phyloP scores from a whole-genome alignment of 2,113 vertebrate species.

The Pterocles orientalis region DNA sequence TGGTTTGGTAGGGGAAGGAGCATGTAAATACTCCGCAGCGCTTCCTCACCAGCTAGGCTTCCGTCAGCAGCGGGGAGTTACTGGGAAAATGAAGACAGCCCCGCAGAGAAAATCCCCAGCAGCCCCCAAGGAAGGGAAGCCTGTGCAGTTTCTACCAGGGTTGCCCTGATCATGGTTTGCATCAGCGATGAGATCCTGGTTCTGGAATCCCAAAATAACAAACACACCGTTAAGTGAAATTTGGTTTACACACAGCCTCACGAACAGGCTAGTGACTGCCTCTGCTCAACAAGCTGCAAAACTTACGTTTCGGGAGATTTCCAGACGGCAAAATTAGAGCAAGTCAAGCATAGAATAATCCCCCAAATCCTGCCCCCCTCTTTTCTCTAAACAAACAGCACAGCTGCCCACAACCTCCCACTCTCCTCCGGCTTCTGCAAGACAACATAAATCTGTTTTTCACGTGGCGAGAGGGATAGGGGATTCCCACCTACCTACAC shows the following conservation, averaged over 20 bases:
- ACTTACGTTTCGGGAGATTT: background rate
- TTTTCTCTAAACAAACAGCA: background rate
- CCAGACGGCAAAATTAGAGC: background rate
- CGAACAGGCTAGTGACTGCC: background rate
- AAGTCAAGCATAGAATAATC: background rate
- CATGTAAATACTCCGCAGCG: background rate
- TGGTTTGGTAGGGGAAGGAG: background rate
- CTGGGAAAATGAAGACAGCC: background rate
- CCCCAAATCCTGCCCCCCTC: background rate
- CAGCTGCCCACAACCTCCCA: background rate
- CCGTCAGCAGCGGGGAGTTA: rapidly evolving
- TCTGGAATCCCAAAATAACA: background rate
- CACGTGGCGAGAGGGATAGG: rapidly evolving
- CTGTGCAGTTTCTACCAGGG: background rate
- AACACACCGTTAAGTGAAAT: background rate
- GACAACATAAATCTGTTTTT: background rate
- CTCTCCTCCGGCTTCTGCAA: background rate
- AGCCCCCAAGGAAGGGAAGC: background rate
- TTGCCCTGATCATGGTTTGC: background rate
- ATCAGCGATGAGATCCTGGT: background rate
- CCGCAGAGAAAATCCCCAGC: background rate
- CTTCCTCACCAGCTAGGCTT: background rate
- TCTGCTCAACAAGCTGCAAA: background rate
- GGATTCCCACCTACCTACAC: rapidly evolving
- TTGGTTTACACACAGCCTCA: background rate